Evolutionary conservation across 2,888 invertebrate species (phyloP).

Genomic region (Plebejus argus): DNA sequence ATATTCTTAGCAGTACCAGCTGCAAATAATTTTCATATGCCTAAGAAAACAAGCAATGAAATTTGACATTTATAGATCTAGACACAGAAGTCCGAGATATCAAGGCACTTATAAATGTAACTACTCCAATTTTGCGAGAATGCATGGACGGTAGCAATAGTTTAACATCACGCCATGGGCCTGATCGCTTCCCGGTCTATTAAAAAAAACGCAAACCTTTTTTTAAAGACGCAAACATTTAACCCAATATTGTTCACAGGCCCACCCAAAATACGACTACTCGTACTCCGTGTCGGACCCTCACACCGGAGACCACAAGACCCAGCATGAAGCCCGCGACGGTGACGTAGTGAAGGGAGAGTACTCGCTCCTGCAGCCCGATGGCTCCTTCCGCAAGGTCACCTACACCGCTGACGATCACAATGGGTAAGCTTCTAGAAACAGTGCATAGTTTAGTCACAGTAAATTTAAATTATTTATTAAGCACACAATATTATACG

Average conservation of each 20-base stretch:
- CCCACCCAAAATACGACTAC: conserved; percentile 77
- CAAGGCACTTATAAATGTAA: too few species aligned
- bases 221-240: background rate
- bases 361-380: conserved; percentile 74
- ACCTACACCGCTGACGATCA: conserved; percentile 78
- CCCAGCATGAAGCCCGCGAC: conserved; percentile 72
- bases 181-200: too few species aligned
- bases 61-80: too few species aligned
- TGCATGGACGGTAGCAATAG: background rate
- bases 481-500: too few species aligned
- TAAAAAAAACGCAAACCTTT: too few species aligned
- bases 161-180: background rate
- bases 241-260: conserved; percentile 49
- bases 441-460: too few species aligned
- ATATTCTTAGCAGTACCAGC: too few species aligned
- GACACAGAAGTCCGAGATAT: too few species aligned
- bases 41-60: too few species aligned
- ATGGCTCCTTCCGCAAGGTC: conserved; percentile 77
- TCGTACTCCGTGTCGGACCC: conserved; percentile 77
- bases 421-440: conserved; percentile 60
- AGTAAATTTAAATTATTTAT: too few species aligned
- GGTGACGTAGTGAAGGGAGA: conserved; percentile 76
- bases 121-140: too few species aligned
- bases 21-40: too few species aligned
- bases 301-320: conserved; percentile 77